A percentile compares a stretch with the other conserved stretches of the same genome.
phyloP scores from a whole-genome alignment of 2,888 invertebrate genomes.

The Limnephilus rhombicus region DNA sequence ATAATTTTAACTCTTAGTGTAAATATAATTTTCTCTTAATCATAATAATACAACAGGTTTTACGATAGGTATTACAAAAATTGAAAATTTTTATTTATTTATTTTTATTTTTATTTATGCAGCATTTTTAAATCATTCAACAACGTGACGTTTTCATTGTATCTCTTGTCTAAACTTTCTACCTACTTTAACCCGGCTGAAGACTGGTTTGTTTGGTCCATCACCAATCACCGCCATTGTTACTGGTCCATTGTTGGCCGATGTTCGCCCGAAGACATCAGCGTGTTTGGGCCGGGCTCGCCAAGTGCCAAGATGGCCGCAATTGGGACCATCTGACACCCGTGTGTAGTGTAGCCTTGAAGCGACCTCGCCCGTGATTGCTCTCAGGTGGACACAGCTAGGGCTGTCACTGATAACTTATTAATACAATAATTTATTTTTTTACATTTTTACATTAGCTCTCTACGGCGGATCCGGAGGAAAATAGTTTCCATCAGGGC shows the following conservation, averaged over 20 bases:
- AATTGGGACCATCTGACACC: slow-evolving; percentile 37
- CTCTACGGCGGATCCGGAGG: too few relatives aligned
- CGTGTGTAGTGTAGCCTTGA: slow-evolving; percentile 14
- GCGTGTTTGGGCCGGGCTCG: not conserved
- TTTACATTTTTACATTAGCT: too few relatives aligned
- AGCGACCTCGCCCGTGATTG: slow-evolving; percentile 44
- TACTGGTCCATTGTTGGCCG: not conserved
- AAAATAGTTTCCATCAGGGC: too few relatives aligned
- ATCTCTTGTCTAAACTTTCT: not conserved
- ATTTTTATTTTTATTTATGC: not conserved
- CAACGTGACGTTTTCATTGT: not conserved
- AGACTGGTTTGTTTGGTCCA: not conserved
- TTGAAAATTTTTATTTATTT: not conserved
- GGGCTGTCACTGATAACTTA: slow-evolving; percentile 11
- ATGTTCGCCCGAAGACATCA: not conserved
- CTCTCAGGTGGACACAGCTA: not conserved
- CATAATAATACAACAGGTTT: not conserved
- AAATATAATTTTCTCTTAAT: too few relatives aligned
- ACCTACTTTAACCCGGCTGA: not conserved
- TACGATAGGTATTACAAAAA: not conserved
- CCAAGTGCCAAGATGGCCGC: slow-evolving; percentile 34
- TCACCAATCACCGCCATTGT: not conserved
- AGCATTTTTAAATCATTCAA: not conserved
- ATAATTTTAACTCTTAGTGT: too few relatives aligned
- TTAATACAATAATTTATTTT: not conserved